These are phyloP conservation scores for Drosophila macrospina DNA, from an alignment of 2,888 invertebrate genomes.

Conservation along the genomic window DNA sequence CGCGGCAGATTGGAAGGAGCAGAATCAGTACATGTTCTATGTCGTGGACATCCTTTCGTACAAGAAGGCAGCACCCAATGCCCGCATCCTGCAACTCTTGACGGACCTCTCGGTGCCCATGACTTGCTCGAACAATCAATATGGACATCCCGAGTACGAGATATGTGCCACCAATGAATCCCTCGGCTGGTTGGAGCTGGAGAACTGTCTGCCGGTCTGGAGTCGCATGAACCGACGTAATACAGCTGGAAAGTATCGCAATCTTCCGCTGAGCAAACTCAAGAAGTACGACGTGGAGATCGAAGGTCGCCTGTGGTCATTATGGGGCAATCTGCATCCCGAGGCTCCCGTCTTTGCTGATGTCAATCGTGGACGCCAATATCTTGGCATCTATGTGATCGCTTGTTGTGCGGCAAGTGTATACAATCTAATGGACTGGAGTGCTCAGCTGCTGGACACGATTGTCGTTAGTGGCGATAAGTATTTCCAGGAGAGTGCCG, in stretches of 20 bases:
- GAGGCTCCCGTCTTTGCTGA: constrained; percentile 87
- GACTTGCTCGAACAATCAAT: constrained; percentile 61
- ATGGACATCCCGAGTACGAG: constrained; percentile 67
- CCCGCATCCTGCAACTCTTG: constrained; percentile 77
- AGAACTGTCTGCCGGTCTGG: constrained; percentile 83
- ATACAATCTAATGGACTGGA: constrained; percentile 89
- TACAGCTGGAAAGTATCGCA: constrained; percentile 77
- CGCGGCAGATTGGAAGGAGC: constrained; percentile 74
- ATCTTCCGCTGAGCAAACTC: constrained; percentile 85
- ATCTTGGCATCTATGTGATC: constrained; percentile 87
- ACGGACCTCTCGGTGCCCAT: constrained; percentile 75
- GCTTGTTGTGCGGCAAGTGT: constrained; percentile 87
- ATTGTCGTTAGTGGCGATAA: constrained; percentile 87
- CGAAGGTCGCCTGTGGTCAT: constrained; percentile 88
- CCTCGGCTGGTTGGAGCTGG: constrained; percentile 81
- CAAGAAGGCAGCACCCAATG: constrained; percentile 79
- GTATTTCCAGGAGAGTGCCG: constrained; percentile 87
- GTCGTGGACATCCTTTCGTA: constrained; percentile 79
- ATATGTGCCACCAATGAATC: constrained; percentile 83
- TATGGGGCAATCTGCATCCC: constrained; percentile 89
- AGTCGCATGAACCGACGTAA: constrained; percentile 82
- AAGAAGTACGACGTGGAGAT: constrained; percentile 89
- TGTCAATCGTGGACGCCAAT: constrained; percentile 88
- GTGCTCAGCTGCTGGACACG: constrained; percentile 87
- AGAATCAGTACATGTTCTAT: constrained; percentile 74